phyloP scores from a whole-genome alignment of 2,888 invertebrate genomes.

The Agrochola litura region DNA sequence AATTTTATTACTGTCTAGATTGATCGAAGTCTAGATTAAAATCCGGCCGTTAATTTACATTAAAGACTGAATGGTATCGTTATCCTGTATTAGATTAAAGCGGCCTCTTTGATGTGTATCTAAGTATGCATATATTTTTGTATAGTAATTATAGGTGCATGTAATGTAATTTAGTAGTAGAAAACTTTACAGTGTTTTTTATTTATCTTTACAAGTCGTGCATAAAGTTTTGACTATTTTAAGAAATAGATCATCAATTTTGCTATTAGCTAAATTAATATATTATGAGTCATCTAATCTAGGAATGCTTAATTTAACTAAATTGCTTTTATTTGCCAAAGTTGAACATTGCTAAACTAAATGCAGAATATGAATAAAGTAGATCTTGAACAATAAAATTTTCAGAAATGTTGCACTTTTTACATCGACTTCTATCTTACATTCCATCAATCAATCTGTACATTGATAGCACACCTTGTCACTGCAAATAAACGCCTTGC shows the following conservation, averaged over 20 bases:
- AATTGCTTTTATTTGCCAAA: too few relatives aligned
- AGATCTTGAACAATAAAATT: too few relatives aligned
- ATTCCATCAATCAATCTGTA: slow-evolving; percentile 20
- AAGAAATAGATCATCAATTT: slow-evolving; percentile 46
- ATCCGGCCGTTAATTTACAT: slow-evolving; percentile 55
- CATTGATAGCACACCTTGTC: slow-evolving; percentile 8
- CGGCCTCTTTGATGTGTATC: slow-evolving; percentile 53
- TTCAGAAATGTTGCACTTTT: slow-evolving; percentile 1
- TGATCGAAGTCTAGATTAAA: slow-evolving; percentile 60
- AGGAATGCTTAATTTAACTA: too few relatives aligned
- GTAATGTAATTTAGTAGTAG: slow-evolving; percentile 34
- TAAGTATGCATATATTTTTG: not conserved
- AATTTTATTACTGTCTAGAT: slow-evolving; percentile 59
- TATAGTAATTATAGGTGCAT: slow-evolving; percentile 42
- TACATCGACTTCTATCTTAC: not conserved
- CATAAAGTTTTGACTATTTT: slow-evolving; percentile 16
- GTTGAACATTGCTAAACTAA: too few relatives aligned
- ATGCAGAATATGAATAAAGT: too few relatives aligned
- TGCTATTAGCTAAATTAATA: not conserved
- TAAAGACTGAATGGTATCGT: slow-evolving; percentile 42
- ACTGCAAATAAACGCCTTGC: slow-evolving; percentile 37
- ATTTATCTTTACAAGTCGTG: slow-evolving; percentile 21
- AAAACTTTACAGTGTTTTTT: slow-evolving; percentile 25
- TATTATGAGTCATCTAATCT: too few relatives aligned
- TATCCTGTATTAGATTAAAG: slow-evolving; percentile 54